phyloP scores from a whole-genome alignment of 2,113 vertebrate genomes.

The Apteryx mantelli region DNA sequence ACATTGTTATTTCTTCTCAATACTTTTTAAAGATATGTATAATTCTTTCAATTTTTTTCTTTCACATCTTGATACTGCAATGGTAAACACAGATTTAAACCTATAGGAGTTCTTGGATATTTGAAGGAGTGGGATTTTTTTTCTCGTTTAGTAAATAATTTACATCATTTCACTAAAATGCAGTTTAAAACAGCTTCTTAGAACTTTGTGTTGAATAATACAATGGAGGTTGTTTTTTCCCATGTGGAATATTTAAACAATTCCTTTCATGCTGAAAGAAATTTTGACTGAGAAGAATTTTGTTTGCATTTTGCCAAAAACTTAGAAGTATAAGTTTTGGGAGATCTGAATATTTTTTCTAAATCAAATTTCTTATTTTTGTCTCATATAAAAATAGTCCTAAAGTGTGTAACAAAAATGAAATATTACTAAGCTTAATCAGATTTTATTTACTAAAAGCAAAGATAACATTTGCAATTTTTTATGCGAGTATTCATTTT shows the following conservation, averaged over 20 bases:
- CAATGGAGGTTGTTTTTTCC: rapidly evolving
- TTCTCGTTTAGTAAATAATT: neutral
- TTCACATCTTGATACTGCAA: neutral
- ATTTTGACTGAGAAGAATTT: neutral
- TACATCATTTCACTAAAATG: neutral
- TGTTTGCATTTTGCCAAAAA: neutral
- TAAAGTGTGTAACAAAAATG: neutral
- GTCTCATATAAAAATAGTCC: neutral
- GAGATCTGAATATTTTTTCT: neutral
- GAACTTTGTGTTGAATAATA: neutral
- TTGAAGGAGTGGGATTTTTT: neutral
- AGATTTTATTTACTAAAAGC: neutral
- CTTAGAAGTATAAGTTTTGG: neutral
- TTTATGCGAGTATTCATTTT: neutral
- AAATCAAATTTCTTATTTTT: neutral
- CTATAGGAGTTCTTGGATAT: neutral
- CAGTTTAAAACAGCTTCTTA: neutral
- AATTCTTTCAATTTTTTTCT: neutral
- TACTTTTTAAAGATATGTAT: neutral
- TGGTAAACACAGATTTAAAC: neutral
- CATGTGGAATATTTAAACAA: neutral
- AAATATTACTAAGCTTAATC: neutral
- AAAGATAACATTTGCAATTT: neutral
- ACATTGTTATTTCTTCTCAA: neutral
- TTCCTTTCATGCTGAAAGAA: neutral